Base-by-base conservation (phyloP, 2,113 vertebrate genomes). In the Pelecanoides urinatrix region DNA sequence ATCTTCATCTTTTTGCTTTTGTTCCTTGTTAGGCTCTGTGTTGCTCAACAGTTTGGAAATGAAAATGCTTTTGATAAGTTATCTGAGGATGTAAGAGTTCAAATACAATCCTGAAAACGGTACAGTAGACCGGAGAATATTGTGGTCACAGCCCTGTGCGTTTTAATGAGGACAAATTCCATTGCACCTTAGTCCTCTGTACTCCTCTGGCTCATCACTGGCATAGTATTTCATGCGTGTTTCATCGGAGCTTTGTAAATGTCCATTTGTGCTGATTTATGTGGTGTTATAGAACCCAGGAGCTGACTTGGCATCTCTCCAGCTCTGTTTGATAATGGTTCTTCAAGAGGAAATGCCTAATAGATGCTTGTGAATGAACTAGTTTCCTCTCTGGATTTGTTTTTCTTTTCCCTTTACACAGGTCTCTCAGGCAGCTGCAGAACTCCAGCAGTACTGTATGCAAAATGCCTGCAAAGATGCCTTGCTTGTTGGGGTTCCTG, bases 391-490 rank as follows among this genome's bases (percentile, higher is more conserved):
- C 89, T 42, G 71, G 7, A 3, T 9, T 45, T 85, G 53, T 95
- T 66, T 70, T 50, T 30, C 13, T 27, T 88, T 91, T 67, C 70
- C 82, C 32, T 42, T 72, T 36, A 17, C 50, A 6, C 96, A 99
- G 99, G 99, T 99, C 71, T 99, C 99, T 16, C 99, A 99, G 97
- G 99, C 99, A 3, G 99, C 99, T 25, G 98, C 99, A 38, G 99
- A 99, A 90, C 99, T 99, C 27, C 99, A 99, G 86, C 99, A 99
- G 96, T 99, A 99, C 91, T 99, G 99, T 91, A 98, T 99, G 95
- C 99, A 99, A 96, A 99, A 99, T 3, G 99, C 99, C 52, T 98
- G 98, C 90, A 99, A 99, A 97, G 99, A 99, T 21, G 99, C 99
- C 42, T 97, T 99, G 94, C 98, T 99, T 93, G 98, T 99, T 1